Evolutionary conservation across 2,888 invertebrate species (phyloP).

Genomic region (Eristalis pertinax): DNA sequence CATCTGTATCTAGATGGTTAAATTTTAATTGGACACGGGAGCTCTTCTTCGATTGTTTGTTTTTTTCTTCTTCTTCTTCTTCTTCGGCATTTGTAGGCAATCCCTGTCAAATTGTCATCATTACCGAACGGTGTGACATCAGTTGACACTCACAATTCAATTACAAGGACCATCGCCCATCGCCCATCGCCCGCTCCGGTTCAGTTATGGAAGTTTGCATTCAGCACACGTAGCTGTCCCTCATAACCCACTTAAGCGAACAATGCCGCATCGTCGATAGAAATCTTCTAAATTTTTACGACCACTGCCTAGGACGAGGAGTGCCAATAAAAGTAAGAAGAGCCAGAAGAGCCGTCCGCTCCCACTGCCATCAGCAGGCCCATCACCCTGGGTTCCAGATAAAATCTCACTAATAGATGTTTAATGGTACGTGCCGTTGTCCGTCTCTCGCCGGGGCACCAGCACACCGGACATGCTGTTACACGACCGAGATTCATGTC

Average conservation of each 20-base stretch:
- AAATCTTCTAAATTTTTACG: slow-evolving; percentile 59
- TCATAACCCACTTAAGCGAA: slow-evolving; percentile 69
- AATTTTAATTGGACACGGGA: slow-evolving; percentile 11
- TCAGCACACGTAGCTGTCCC: slow-evolving; percentile 60
- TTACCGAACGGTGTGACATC: slow-evolving; percentile 46
- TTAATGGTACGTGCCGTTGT: slow-evolving; percentile 67
- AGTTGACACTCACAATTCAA: slow-evolving; percentile 67
- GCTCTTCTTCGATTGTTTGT: neutral
- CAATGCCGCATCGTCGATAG: slow-evolving; percentile 48
- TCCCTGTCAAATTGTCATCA: neutral
- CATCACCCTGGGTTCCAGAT: slow-evolving; percentile 35
- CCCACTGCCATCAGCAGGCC: neutral
- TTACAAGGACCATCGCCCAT: slow-evolving; percentile 56
- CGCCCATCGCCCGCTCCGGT: neutral
- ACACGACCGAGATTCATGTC: slow-evolving; percentile 49
- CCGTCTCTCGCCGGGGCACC: slow-evolving; percentile 23
- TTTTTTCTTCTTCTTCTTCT: neutral
- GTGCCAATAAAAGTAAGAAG: slow-evolving; percentile 33
- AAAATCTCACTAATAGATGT: slow-evolving; percentile 69
- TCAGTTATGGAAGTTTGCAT: slow-evolving; percentile 8
- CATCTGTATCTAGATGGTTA: slow-evolving; percentile 1
- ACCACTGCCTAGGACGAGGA: slow-evolving; percentile 32
- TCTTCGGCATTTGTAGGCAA: neutral
- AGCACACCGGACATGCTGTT: slow-evolving; percentile 46
- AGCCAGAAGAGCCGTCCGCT: neutral